Evolutionary conservation across 2,797 vertebrate species (phyloP), one percentile per base, ranked within the genome.

Genomic region (Pseudopleuronectes americanus): DNA sequence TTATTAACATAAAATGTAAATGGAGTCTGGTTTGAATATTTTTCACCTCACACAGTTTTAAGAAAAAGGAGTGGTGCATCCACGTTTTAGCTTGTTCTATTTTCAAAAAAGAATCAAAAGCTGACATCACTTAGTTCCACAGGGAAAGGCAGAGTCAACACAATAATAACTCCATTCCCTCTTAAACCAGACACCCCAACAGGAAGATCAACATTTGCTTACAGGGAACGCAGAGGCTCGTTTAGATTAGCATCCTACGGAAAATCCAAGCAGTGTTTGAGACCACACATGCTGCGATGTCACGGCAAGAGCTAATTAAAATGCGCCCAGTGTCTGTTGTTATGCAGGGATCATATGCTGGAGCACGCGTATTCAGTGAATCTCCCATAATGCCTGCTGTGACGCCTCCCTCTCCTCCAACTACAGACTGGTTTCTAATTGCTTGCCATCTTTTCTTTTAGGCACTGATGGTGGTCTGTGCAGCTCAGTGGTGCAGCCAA

Each of bases 281-380:
- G 75, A 74, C 75, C 79, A 59, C 71, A 76, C 85, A 85, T 68
- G 76, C 86, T 74, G 88, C 54, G 68, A 75, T 75, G 80, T 84
- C 79, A 78, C 68, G 58, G 83, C 59, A 47, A 81, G 67, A 78
- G 78, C 86, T 87, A 85, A 93, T 92, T 93, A 86, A 87, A 90
- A 93, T 92, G 85, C 79, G 53, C 69, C 72, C 56, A 47, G 72
- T 64, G 83, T 90, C 87, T 83, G 86, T 81, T 85, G 86, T 90
- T 84, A 90, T 91, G 89, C 84, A 31, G 77, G 75, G 85, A 88
- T 90, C 85, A 84, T 88, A 93, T 92, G 92, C 90, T 10, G 68
- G 86, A 88, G 87, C 93, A 94, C 81, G 89, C 81, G 49, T 89
- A 79, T 71, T 86, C 71, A 24, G 84, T 83, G 89, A 90, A 85